phyloP scores from a whole-genome alignment of 1,140 invertebrate species.

The Drosophila triauraria region DNA sequence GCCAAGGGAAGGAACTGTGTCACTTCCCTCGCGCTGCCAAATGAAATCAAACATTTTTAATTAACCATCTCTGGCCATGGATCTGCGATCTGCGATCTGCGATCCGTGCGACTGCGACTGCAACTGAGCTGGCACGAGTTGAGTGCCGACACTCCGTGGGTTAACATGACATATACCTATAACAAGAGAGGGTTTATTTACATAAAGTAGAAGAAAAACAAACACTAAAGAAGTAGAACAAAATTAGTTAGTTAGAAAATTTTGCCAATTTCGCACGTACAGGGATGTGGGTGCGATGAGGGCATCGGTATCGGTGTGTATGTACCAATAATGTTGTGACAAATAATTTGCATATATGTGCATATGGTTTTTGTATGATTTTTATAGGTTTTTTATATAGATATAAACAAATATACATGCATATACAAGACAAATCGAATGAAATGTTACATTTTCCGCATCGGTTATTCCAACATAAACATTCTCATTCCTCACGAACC shows the following conservation, averaged over 20 bases:
- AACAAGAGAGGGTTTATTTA: conserved; percentile 54
- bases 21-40: conserved; percentile 25
- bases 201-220: conserved; percentile 17
- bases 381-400: conserved; percentile 57
- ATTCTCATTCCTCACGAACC: conserved; percentile 27
- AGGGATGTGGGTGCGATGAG: conserved; percentile 9
- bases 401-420: conserved; percentile 50
- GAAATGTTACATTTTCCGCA: conserved; percentile 29
- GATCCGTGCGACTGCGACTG: conserved; percentile 12
- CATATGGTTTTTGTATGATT: conserved; percentile 58
- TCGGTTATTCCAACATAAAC: conserved; percentile 32
- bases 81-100: conserved; percentile 14
- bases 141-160: conserved; percentile 71
- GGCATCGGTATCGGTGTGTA: conserved; percentile 25
- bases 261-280: conserved; percentile 39
- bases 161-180: conserved; percentile 79
- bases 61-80: conserved; percentile 44
- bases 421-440: conserved; percentile 47
- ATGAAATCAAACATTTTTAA: conserved; percentile 67
- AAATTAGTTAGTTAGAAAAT: conserved; percentile 73
- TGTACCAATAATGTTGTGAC: conserved; percentile 75
- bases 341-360: conserved; percentile 73
- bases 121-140: conserved; percentile 42
- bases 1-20: conserved; percentile 42
- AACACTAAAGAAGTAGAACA: conserved; percentile 20